phyloP scores from a whole-genome alignment of 2,888 invertebrate species.

The Abrostola tripartita region DNA sequence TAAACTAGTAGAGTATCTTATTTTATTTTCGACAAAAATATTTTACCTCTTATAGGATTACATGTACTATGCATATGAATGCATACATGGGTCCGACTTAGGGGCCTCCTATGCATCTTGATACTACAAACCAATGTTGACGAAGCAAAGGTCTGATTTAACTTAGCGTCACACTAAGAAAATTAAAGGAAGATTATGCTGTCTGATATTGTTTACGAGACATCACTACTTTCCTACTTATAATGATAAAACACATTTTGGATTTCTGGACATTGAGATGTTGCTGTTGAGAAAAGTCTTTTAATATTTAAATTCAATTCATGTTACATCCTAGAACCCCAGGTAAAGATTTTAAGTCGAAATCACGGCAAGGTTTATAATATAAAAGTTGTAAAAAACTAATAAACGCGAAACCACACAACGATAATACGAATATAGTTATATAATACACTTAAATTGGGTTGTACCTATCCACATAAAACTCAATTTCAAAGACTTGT shows the following conservation, averaged over 20 bases:
- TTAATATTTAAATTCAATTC: no score
- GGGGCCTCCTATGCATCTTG: background rate
- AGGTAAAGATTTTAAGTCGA: no score
- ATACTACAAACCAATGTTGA: background rate
- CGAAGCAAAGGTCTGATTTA: background rate
- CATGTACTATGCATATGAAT: no score
- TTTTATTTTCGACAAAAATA: background rate
- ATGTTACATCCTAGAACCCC: no score
- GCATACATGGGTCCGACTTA: background rate
- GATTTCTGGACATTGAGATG: background rate
- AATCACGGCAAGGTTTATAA: no score
- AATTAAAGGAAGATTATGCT: background rate
- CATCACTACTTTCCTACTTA: no score
- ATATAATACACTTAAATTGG: background rate
- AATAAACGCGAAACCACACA: no score
- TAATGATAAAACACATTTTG: no score
- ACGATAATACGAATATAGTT: background rate
- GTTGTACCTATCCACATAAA: background rate
- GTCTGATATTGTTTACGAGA: background rate
- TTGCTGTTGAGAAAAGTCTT: background rate
- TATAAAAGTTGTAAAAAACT: no score
- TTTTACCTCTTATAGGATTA: background rate
- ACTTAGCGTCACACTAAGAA: background rate
- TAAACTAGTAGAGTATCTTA: no score
- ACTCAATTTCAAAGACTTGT: conserved; percentile 1